These are phyloP conservation scores for Pangasius mekongensis DNA, from an alignment of 2,797 vertebrate genomes.

Conservation along the genomic window DNA sequence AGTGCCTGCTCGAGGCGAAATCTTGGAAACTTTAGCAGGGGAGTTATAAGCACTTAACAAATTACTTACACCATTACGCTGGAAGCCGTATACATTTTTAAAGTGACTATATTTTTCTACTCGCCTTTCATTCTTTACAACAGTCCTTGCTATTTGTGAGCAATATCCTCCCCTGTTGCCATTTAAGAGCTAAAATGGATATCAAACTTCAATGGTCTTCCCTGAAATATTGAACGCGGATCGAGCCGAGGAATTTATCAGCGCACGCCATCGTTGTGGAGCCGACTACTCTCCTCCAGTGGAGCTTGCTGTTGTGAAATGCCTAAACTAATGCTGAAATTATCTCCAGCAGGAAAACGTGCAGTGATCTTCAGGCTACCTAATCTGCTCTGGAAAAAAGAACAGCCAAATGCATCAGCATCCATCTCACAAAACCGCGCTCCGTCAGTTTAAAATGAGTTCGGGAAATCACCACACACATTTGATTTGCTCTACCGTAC, in stretches of 20 bases:
- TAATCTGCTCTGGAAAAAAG: slow-evolving; percentile 46
- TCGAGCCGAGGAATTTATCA: slow-evolving; percentile 61
- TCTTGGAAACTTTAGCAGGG: slow-evolving; percentile 70
- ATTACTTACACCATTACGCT: slow-evolving; percentile 72
- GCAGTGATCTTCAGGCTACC: slow-evolving; percentile 45
- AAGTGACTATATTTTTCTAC: slow-evolving; percentile 61
- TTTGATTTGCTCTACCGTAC: not conserved
- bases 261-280: slow-evolving; percentile 46
- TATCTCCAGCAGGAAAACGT: slow-evolving; percentile 46
- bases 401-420: slow-evolving; percentile 50
- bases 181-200: slow-evolving; percentile 63
- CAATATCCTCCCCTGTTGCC: slow-evolving; percentile 62
- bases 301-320: slow-evolving; percentile 46
- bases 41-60: slow-evolving; percentile 74
- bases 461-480: not conserved
- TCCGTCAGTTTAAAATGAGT: slow-evolving; percentile 20
- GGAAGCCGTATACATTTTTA: slow-evolving; percentile 71
- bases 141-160: slow-evolving; percentile 60
- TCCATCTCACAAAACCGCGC: slow-evolving; percentile 36
- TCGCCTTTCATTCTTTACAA: slow-evolving; percentile 57
- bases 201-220: slow-evolving; percentile 59
- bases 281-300: slow-evolving; percentile 51
- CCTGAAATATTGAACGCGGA: slow-evolving; percentile 58
- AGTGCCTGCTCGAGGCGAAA: slow-evolving; percentile 66
- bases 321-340: slow-evolving; percentile 55